A percentile compares a stretch with the other conserved stretches of the same genome.
Evolutionary conservation across 2,797 vertebrate species (phyloP).

Genomic region (Macrochelys suwanniensis): DNA sequence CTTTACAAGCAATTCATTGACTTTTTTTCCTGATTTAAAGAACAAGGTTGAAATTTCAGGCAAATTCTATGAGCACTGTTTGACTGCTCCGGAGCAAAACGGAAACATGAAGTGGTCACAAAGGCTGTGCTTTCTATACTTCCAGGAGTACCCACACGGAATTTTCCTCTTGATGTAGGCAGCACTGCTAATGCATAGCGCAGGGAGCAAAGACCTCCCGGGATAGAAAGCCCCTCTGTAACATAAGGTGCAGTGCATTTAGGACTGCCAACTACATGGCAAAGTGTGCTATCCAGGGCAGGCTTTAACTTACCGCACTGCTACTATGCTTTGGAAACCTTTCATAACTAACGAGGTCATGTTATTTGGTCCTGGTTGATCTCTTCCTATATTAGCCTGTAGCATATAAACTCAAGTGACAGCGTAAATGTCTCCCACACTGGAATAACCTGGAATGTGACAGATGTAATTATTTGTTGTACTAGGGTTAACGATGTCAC

Average conservation of each 20-base stretch:
- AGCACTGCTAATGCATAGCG: neutral
- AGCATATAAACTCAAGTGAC: neutral
- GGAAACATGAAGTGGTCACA: neutral
- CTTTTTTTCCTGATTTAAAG: neutral
- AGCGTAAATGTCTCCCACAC: neutral
- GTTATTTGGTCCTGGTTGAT: neutral
- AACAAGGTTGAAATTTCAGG: neutral
- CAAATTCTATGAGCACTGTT: neutral
- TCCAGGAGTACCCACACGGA: neutral
- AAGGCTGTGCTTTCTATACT: neutral
- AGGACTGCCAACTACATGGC: neutral
- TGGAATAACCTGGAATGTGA: neutral
- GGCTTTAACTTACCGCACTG: neutral
- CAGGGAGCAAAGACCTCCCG: neutral
- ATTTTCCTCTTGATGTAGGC: neutral
- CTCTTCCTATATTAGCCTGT: neutral
- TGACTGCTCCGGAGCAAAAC: neutral
- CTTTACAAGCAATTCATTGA: neutral
- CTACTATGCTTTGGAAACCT: neutral
- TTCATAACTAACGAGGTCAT: neutral
- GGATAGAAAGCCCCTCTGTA: fast-evolving
- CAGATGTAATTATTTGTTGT: neutral
- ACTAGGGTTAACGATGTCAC: neutral
- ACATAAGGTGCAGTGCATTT: neutral
- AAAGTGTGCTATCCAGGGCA: fast-evolving